Evolutionary conservation across 1,140 invertebrate genomes (phyloP), one percentile per base, ranked within the genome.

Genomic region (Potamilus streckersoni): DNA sequence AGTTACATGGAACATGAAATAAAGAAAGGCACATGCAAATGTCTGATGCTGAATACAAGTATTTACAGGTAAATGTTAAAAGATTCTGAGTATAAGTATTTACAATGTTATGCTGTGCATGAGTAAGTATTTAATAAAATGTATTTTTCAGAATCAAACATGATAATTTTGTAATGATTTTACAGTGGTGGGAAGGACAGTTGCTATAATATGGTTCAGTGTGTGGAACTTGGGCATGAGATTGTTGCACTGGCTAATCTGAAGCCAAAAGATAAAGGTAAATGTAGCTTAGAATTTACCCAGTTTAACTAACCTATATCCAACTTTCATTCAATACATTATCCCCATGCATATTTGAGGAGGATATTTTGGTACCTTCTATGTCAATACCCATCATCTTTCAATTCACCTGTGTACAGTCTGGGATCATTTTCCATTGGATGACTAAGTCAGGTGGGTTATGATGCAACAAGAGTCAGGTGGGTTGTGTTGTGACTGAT

Each of bases 151-250:
- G 60, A 62, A 13, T 23, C 19, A 62, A 23, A 62, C 8, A 14
- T n/a, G 20, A 62, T n/a, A 62, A 62, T 23, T n/a, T 61, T 78
- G 5, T 75, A 60, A 17, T 74, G 55, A 64, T 69, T 61, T 76
- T 78, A 97, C 82, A 98, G 97, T 91, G 98, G 98, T 85, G 98
- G 98, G 76, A 99, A 99, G 91, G 98, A 99, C 91, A 99, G 97
- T 91, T 98, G 95, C 91, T 99, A 96, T 91, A 99, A 98, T 90
- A 96, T 99, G 94, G 95, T 98, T 94, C 95, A 98, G 91, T 99
- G 97, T 91, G 93, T 98, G 82, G 94, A 94, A 84, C 95, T 96
- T 88, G 97, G 97, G 58, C 98, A 99, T 91, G 93, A 97, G 85
- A 95, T 99, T 85, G 96, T 99, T 49, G 98, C 97, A 59, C 91